Evolutionary conservation across 1,140 invertebrate genomes (phyloP).

Genomic region (Nebria ingens): DNA sequence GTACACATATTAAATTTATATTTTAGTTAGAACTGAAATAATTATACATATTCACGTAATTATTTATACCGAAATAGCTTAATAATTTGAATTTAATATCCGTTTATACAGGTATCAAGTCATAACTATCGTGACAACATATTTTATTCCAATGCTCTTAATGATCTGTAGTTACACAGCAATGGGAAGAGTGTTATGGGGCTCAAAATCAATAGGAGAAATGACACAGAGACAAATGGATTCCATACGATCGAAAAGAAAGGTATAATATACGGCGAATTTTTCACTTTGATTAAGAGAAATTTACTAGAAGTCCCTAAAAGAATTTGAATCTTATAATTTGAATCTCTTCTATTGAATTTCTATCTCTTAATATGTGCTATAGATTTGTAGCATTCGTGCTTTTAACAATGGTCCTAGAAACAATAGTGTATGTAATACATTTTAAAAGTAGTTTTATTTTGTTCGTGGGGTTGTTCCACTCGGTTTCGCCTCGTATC

Average conservation of each 20-base stretch:
- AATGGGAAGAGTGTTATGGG: constrained; percentile 68
- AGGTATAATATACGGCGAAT: constrained; percentile 57
- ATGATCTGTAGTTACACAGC: constrained; percentile 80
- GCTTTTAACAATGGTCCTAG: constrained; percentile 8
- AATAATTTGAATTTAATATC: constrained; percentile 13
- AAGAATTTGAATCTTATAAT: not conserved
- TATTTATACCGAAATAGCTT: constrained; percentile 7
- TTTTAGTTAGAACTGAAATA: not conserved
- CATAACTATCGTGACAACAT: constrained; percentile 75
- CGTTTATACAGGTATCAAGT: constrained; percentile 70
- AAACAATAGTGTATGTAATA: too few relatives aligned
- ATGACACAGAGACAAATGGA: constrained; percentile 73
- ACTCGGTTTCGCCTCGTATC: too few relatives aligned
- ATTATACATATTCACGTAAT: not conserved
- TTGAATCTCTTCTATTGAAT: not conserved
- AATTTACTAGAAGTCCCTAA: not conserved
- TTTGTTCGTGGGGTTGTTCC: too few relatives aligned
- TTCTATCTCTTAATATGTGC: constrained; percentile 11
- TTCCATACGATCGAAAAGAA: constrained; percentile 76
- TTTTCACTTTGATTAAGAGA: too few relatives aligned
- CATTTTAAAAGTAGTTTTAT: too few relatives aligned
- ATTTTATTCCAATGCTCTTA: constrained; percentile 80
- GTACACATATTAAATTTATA: not conserved
- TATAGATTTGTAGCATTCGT: too few relatives aligned
- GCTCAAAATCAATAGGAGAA: constrained; percentile 81